Conservation (phyloP, 37 sponge, comb jelly and placozoan genomes). For the Geodia barretti region DNA sequence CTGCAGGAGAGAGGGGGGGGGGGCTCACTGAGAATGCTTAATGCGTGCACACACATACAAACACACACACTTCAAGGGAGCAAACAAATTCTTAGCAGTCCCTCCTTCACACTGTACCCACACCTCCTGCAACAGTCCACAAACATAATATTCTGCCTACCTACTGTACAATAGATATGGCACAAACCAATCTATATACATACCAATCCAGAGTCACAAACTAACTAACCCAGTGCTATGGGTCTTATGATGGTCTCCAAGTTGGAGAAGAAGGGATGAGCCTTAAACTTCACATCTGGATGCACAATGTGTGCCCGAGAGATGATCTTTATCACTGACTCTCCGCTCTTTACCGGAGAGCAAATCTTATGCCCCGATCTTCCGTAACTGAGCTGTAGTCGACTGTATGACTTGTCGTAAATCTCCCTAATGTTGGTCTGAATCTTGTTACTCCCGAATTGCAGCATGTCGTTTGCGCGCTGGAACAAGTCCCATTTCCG, state of each 20-base stretch:
- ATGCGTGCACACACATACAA: no score
- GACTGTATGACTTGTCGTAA: constrained; percentile 6
- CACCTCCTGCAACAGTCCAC: no score
- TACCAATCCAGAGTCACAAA: no score
- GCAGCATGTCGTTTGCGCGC: constrained; percentile 41
- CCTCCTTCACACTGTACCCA: no score
- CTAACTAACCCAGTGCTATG: constrained; percentile 62
- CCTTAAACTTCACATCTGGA: constrained; percentile 66
- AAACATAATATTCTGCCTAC: no score
- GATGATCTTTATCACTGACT: not conserved
- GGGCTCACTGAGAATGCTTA: no score
- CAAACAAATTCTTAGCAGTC: no score
- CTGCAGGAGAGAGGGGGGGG: constrained; percentile 4
- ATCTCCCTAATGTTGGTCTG: constrained; percentile 30
- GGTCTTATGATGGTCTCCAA: constrained; percentile 57
- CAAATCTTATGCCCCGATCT: not conserved
- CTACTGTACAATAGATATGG: no score
- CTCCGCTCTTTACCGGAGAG: constrained; percentile 6
- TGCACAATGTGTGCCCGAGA: constrained; percentile 10
- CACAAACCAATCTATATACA: no score
- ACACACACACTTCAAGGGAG: no score
- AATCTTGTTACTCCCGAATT: constrained; percentile 22
- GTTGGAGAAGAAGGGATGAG: constrained; percentile 36
- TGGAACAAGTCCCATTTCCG: constrained; percentile 67
- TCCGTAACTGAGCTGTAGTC: not conserved